These are phyloP conservation scores for Galeruca laticollis DNA, from an alignment of 2,888 invertebrate genomes.

Conservation along the genomic window DNA sequence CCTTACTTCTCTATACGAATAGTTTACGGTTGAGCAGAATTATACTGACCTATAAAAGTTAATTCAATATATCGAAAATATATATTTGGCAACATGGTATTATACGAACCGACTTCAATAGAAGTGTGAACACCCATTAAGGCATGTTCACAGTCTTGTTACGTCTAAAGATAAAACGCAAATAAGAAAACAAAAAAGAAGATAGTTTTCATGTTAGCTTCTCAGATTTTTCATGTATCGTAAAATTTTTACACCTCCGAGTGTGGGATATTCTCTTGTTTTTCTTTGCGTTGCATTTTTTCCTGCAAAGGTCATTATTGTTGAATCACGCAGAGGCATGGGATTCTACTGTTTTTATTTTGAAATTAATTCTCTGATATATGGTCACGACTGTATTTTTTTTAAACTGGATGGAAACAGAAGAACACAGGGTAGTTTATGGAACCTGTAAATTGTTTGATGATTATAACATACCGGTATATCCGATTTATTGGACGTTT, in stretches of 20 bases:
- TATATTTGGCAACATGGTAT: slow-evolving; percentile 15
- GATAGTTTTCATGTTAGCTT: slow-evolving; percentile 36
- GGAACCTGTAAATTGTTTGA: too few relatives aligned
- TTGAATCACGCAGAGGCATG: slow-evolving; percentile 27
- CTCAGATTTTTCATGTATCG: slow-evolving; percentile 37
- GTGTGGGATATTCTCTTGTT: slow-evolving; percentile 35
- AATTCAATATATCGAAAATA: background rate
- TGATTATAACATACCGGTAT: too few relatives aligned
- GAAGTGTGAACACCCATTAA: slow-evolving; percentile 44
- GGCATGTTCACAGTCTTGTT: slow-evolving; percentile 41
- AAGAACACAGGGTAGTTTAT: too few relatives aligned
- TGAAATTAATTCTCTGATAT: slow-evolving; percentile 3
- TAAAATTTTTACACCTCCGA: slow-evolving; percentile 43
- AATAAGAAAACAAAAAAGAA: slow-evolving; percentile 19
- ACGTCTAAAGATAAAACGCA: slow-evolving; percentile 17
- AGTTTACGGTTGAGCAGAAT: too few relatives aligned
- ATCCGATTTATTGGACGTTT: too few relatives aligned
- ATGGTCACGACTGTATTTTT: slow-evolving; percentile 10
- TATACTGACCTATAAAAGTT: too few relatives aligned
- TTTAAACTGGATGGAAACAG: background rate
- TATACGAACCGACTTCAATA: slow-evolving; percentile 38
- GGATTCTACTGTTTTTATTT: slow-evolving; percentile 24
- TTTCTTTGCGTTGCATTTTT: slow-evolving; percentile 17
- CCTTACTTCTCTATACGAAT: too few relatives aligned
- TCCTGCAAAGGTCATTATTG: slow-evolving; percentile 16